Percentiles rank a stretch among this genome's conserved stretches.
These are phyloP conservation scores for Antrozous pallidus DNA, from an alignment of 2,797 vertebrate species.

Conservation along the genomic window DNA sequence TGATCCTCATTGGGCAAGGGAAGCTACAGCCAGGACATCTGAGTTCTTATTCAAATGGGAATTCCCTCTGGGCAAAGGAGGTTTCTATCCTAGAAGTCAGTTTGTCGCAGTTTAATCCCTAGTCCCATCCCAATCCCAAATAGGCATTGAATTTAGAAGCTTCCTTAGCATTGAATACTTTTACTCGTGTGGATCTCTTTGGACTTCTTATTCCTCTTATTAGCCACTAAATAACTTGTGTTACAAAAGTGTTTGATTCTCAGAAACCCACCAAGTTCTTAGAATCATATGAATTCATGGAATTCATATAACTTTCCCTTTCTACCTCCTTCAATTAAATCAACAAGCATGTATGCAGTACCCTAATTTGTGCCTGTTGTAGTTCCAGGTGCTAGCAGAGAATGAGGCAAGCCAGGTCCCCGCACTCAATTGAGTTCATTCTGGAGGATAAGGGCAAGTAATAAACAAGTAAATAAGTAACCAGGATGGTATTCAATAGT, in stretches of 20 bases:
- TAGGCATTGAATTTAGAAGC: not conserved
- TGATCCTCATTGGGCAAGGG: not conserved
- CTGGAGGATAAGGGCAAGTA: not conserved
- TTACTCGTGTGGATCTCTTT: not conserved
- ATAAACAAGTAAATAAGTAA: not conserved
- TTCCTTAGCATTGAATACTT: not conserved
- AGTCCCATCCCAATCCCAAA: accelerated
- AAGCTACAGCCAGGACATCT: not conserved
- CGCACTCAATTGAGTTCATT: not conserved
- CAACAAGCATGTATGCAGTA: not conserved
- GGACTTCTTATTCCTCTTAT: not conserved
- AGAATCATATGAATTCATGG: not conserved
- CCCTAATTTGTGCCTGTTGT: not conserved
- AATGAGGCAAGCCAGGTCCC: not conserved
- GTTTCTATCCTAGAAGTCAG: not conserved
- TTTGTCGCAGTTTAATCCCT: not conserved
- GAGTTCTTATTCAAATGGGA: not conserved
- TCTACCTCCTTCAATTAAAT: not conserved
- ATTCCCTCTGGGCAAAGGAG: not conserved
- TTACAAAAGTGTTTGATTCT: not conserved
- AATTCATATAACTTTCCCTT: not conserved
- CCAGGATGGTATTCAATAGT: not conserved
- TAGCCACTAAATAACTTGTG: not conserved
- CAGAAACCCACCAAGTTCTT: not conserved
- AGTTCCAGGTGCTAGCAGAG: not conserved